Evolutionary conservation across 2,888 invertebrate species (phyloP).

Genomic region (Dysmachus trigonus): DNA sequence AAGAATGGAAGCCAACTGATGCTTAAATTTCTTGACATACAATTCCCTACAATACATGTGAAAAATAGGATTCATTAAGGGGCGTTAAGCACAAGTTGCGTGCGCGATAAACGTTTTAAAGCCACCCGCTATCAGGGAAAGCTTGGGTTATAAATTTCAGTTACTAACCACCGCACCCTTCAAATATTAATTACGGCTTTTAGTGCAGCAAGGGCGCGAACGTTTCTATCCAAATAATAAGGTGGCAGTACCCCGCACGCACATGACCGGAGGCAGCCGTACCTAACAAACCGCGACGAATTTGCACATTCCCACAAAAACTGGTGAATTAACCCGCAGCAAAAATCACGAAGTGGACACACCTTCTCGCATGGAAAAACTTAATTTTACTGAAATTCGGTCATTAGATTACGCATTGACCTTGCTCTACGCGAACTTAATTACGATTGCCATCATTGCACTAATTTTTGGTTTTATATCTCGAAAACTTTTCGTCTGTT

Average conservation of each 20-base stretch:
- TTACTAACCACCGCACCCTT: background rate
- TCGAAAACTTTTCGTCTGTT: background rate
- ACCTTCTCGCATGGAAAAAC: background rate
- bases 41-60: background rate
- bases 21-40: background rate
- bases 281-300: background rate
- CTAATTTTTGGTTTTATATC: background rate
- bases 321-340: background rate
- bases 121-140: background rate
- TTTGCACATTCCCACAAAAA: background rate
- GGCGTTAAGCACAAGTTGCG: background rate
- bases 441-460: background rate
- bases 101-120: background rate
- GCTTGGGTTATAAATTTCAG: background rate
- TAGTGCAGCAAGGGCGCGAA: background rate
- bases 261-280: background rate
- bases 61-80: background rate
- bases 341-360: background rate
- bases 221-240: background rate
- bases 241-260: background rate
- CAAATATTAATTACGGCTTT: background rate
- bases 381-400: background rate
- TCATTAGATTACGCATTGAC: background rate
- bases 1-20: background rate
- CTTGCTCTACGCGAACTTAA: background rate